Evolutionary conservation across 2,797 vertebrate genomes (phyloP).

Genomic region (Parambassis ranga): DNA sequence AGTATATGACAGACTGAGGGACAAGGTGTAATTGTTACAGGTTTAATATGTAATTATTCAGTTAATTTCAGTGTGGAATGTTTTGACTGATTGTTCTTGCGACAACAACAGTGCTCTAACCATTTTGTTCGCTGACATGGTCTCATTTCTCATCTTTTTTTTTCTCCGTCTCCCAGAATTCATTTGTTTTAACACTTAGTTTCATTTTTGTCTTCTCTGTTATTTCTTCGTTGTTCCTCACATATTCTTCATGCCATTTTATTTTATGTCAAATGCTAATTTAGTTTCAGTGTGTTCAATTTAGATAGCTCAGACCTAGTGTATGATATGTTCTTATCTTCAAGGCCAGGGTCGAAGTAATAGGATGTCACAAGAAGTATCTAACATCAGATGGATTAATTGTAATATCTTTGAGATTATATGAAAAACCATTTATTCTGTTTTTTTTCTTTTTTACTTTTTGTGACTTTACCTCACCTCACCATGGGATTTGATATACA

Average conservation of each 20-base stretch:
- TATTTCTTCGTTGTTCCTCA: neutral
- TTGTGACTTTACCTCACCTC: neutral
- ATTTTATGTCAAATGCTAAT: constrained; percentile 12
- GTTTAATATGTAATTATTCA: constrained; percentile 66
- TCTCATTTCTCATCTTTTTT: neutral
- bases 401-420: neutral
- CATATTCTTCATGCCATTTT: neutral
- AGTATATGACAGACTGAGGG: constrained; percentile 5
- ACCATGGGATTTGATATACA: neutral
- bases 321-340: constrained; percentile 18
- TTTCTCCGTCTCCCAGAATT: neutral
- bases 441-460: neutral
- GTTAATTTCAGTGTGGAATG: constrained; percentile 21
- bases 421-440: neutral
- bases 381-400: neutral
- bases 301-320: constrained; percentile 11
- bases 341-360: neutral
- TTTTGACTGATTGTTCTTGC: constrained; percentile 55
- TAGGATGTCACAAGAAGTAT: neutral
- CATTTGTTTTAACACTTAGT: neutral
- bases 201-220: neutral
- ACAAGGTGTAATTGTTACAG: constrained; percentile 35
- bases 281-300: constrained; percentile 21
- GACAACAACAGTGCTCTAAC: neutral
- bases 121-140: neutral